Evolutionary conservation across 2,113 vertebrate genomes (phyloP), one percentile per base, ranked within the genome.

Genomic region (Pionites leucogaster): DNA sequence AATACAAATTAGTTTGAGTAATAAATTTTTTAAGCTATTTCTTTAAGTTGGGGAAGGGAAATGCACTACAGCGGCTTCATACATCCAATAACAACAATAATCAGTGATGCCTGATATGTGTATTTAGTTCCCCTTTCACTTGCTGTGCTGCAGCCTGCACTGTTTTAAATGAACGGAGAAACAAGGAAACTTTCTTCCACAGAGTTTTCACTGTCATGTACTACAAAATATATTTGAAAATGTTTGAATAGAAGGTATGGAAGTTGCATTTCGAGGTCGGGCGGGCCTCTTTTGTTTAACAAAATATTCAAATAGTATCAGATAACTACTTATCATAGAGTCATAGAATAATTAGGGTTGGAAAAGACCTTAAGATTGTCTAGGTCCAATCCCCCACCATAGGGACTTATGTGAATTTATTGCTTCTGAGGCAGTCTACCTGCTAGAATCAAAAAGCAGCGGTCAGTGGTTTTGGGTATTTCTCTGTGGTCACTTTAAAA

Each of bases 41-140:
- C 18, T 63, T 89, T 67, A 85, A 63, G 17, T n/a, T 50, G 6
- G 7, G 55, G 17, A 76, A 78, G 35, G 41, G 28, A 93, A 94
- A 91, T 47, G 41, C 65, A 92, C 70, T 95, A 95, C 74, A 92
- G 92, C 60, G 35, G 84, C 62, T 84, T 82, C 52, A 74, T 80
- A 93, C 52, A 90, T 78, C 77, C 84, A 92, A 70, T 69, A 83
- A 8, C 5, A 93, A 77, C n/a, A 90, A 65, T 41, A 72, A 80
- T 20, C 53, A 90, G 22, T 57, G 44, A 67, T 63, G 76, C 71
- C 76, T 67, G 75, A 81, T 77, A 47, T 69, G 82, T 83, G 23
- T 75, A 70, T 93, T 82, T 80, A 10, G 15, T 95, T 94, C 85
- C 92, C 79, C 93, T 86, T 81, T 86, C 92, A 93, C 76, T 68